Evolutionary conservation across 2,888 invertebrate species (phyloP).

Genomic region (Perizoma flavofasciatum): DNA sequence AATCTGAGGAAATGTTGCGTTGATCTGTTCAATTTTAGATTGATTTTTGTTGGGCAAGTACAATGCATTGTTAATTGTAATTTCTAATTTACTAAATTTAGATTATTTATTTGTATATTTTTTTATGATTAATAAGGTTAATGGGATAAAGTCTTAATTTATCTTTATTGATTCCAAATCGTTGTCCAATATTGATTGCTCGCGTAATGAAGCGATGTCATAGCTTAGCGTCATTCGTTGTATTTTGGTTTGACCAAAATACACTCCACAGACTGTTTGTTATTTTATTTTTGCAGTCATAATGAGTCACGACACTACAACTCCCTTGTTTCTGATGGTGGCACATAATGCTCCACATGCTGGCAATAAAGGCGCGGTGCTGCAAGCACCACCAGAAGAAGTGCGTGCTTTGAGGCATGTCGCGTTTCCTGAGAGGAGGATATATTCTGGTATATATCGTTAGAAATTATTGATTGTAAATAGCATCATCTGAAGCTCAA

Average conservation of each 20-base stretch:
- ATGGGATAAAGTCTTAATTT: too few species aligned
- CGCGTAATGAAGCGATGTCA: conserved; percentile 2
- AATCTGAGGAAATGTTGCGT: conserved; percentile 16
- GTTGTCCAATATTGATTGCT: conserved; percentile 3
- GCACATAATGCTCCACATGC: conserved; percentile 92
- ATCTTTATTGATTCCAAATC: conserved; percentile 4
- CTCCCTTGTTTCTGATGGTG: conserved; percentile 91
- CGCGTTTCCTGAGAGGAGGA: conserved; percentile 86
- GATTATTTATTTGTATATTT: too few species aligned
- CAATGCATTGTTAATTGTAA: conserved; percentile 2
- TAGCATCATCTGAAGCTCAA: too few species aligned
- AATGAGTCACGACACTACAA: conserved; percentile 76
- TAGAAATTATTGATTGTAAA: too few species aligned
- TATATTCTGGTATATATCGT: conserved; percentile 86
- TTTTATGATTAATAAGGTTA: too few species aligned
- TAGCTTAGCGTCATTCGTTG: too few species aligned
- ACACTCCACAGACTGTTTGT: too few species aligned
- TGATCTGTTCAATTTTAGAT: conserved; percentile 9
- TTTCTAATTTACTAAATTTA: too few species aligned
- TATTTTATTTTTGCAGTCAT: conserved; percentile 72
- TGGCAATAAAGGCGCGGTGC: conserved; percentile 86
- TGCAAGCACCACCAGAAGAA: conserved; percentile 89
- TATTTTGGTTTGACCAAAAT: too few species aligned
- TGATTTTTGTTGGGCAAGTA: conserved; percentile 4
- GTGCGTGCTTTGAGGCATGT: conserved; percentile 88